Base-by-base conservation (phyloP, 2,113 vertebrate genomes). In the Esox niger region DNA sequence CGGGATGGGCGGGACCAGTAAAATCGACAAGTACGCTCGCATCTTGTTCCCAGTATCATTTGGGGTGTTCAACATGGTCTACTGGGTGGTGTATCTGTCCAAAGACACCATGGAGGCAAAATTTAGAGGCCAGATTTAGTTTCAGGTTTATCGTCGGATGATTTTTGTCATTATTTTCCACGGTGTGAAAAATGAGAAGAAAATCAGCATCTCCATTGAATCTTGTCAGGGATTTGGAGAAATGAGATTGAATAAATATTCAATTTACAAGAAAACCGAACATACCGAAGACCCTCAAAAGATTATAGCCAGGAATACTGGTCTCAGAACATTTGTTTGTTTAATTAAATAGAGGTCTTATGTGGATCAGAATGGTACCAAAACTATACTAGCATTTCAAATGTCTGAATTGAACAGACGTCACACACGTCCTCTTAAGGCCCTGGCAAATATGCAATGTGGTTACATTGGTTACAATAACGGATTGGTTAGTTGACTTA, bases 31-130 rank as follows among this genome's bases (percentile, higher is more conserved):
- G 86, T 99, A 99, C 32, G 97, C 97, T 72, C 93, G 97, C 64
- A 98, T 99, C 92, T 92, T 99, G 75, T 99, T 99, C 84, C 97
- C 97, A 56, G 94, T 99, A 80, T 95, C 96, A 63, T 99, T 99
- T 2, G 95, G 96, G 75, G 97, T 94, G 68, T 99, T 99, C 87
- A 99, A 99, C 84, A 96, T 99, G 95, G 97, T 99, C 70, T 99
- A 99, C 87, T 99, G 97, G 97, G 97, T 99, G 80, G 96, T 99
- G 70, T 99, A 99, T 91, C 91, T 99, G 88, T 98, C 97, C 9
- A 99, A 96, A 87, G 97, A 99, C 81, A 97, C 95, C 2, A 94
- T 95, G 94, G 94, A 95, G 87, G 91, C 92, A 77, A 92, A 90
- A 2, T 89, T 76, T 92, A 93, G 47, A 21, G 47, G 47, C 47